phyloP scores from a whole-genome alignment of 2,888 invertebrate species.

The Agrochola macilenta region DNA sequence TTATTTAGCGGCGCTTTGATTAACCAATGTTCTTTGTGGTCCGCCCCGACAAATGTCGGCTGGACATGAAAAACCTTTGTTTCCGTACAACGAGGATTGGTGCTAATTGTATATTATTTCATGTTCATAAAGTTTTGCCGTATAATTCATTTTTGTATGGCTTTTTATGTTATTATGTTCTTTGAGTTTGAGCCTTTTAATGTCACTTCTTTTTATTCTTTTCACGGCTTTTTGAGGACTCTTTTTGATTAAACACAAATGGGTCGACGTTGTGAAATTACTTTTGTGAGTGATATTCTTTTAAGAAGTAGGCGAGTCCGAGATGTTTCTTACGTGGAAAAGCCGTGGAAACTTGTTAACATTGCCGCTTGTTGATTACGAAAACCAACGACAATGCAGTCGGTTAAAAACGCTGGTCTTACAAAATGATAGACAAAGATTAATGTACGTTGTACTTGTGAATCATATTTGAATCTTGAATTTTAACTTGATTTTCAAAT shows the following conservation, averaged over 20 bases:
- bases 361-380: neutral
- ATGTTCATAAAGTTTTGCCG: conserved; percentile 33
- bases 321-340: neutral
- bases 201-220: conserved; percentile 24
- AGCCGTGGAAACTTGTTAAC: neutral
- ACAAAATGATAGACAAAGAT: neutral
- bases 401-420: too few relatives aligned
- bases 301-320: neutral
- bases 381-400: neutral
- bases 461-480: neutral
- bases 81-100: conserved; percentile 47
- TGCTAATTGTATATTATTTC: conserved; percentile 59
- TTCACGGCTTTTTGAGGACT: conserved; percentile 4
- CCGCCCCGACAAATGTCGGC: conserved; percentile 53
- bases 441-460: neutral
- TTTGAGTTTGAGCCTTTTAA: conserved; percentile 4
- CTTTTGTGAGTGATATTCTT: conserved; percentile 7
- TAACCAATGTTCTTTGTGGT: conserved; percentile 58
- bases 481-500: neutral
- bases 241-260: conserved; percentile 9
- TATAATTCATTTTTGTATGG: conserved; percentile 41
- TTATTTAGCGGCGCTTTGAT: conserved; percentile 54
- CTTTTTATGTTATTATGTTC: conserved; percentile 28
- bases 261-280: conserved; percentile 8
- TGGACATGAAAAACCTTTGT: conserved; percentile 58